Conservation (phyloP, 2,797 vertebrate species). For the Chelon auratus region DNA sequence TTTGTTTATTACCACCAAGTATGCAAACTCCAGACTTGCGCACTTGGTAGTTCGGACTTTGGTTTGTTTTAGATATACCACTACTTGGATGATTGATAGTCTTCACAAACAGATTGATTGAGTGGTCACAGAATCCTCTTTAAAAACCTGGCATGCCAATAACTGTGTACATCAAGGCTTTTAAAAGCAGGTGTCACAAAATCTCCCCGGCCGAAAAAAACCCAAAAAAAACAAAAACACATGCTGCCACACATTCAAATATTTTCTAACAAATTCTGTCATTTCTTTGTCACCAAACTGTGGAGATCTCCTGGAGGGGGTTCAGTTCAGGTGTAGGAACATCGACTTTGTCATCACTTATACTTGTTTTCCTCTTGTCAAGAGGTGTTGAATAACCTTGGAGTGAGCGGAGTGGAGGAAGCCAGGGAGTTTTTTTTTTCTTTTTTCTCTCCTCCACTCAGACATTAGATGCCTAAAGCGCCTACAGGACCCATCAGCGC, state of each 20-base stretch:
- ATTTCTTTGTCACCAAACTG: constrained; percentile 51
- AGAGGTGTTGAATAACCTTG: constrained; percentile 59
- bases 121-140: constrained; percentile 4
- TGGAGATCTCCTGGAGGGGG: constrained; percentile 59
- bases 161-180: background rate
- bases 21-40: too few species aligned
- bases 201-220: constrained; percentile 18
- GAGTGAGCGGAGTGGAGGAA: constrained; percentile 41
- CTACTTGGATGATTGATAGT: too few species aligned
- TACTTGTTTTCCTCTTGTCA: constrained; percentile 68
- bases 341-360: constrained; percentile 57
- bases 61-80: too few species aligned
- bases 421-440: constrained; percentile 17
- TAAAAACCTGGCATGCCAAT: constrained; percentile 1
- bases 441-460: constrained; percentile 23
- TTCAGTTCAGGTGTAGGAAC: constrained; percentile 64
- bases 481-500: constrained; percentile 53
- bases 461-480: constrained; percentile 53
- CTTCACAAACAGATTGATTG: background rate
- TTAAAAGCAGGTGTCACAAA: constrained; percentile 16
- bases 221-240: background rate
- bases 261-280: constrained; percentile 46
- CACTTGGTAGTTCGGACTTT: too few species aligned
- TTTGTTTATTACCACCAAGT: too few species aligned
- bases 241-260: constrained; percentile 14